Percentiles rank a stretch among this genome's conserved stretches.
Conservation (phyloP, 2,797 vertebrate species). For the Acanthornis magna region DNA sequence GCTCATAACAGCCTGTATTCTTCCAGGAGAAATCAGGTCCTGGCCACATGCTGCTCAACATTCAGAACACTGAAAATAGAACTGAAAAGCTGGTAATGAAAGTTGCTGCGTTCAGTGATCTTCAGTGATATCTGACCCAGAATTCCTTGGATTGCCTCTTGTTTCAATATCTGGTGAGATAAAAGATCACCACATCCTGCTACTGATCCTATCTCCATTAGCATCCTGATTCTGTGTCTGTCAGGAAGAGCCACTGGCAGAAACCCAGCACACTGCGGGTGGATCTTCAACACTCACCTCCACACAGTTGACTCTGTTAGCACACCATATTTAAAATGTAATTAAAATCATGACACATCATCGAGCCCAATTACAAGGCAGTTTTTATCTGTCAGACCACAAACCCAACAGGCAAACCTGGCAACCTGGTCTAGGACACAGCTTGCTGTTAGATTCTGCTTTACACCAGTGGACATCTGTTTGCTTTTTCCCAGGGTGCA, state of each 20-base stretch:
- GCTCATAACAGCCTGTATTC: neutral
- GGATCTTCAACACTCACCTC: neutral
- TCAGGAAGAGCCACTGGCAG: neutral
- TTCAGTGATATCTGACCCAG: neutral
- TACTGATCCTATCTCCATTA: neutral
- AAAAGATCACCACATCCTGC: neutral
- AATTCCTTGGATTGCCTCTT: neutral
- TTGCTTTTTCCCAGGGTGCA: neutral
- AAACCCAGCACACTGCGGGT: neutral
- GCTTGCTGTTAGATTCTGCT: fast-evolving
- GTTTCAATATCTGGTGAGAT: neutral
- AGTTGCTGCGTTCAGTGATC: neutral
- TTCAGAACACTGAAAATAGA: neutral
- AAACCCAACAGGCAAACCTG: neutral
- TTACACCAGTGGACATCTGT: neutral
- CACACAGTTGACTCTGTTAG: neutral
- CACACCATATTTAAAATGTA: neutral
- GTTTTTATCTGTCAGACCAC: neutral
- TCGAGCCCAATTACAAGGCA: neutral
- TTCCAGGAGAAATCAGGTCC: neutral
- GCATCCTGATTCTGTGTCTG: neutral
- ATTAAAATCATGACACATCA: neutral
- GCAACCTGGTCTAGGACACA: neutral
- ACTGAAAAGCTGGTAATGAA: neutral
- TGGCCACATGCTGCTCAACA: neutral